Evolutionary conservation across 2,797 vertebrate genomes (phyloP).

Genomic region (Pseudomugil tenellus): DNA sequence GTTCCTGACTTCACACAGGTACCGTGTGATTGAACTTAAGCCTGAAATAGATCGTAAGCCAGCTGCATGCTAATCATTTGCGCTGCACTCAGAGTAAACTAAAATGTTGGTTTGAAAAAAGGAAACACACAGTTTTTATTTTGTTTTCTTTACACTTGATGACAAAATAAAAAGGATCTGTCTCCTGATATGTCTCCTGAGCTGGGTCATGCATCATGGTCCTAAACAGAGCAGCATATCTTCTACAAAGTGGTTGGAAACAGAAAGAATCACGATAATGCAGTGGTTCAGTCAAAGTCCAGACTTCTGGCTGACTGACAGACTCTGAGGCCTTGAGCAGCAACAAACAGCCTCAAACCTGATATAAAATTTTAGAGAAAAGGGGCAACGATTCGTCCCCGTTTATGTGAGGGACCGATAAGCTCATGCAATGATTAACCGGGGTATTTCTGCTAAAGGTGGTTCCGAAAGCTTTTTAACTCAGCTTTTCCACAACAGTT

Average conservation of each 20-base stretch:
- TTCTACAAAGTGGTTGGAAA: background rate
- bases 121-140: background rate
- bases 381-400: background rate
- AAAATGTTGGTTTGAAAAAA: background rate
- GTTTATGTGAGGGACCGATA: background rate
- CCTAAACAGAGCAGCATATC: background rate
- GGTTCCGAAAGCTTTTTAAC: background rate
- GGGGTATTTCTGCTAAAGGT: background rate
- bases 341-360: background rate
- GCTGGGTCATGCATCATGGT: background rate
- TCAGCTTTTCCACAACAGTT: background rate
- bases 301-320: background rate
- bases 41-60: background rate
- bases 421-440: background rate
- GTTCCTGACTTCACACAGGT: constrained; percentile 83
- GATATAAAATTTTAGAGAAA: background rate
- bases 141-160: background rate
- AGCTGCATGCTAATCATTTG: background rate
- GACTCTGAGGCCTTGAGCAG: background rate
- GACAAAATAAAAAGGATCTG: background rate
- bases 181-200: too few relatives aligned
- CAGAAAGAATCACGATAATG: background rate
- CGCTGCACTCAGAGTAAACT: background rate
- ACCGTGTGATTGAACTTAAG: background rate
- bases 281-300: background rate